These are phyloP conservation scores for Echinarachnius parma DNA, from an alignment of 53 echinoderm and acorn worm genomes.

Conservation along the genomic window DNA sequence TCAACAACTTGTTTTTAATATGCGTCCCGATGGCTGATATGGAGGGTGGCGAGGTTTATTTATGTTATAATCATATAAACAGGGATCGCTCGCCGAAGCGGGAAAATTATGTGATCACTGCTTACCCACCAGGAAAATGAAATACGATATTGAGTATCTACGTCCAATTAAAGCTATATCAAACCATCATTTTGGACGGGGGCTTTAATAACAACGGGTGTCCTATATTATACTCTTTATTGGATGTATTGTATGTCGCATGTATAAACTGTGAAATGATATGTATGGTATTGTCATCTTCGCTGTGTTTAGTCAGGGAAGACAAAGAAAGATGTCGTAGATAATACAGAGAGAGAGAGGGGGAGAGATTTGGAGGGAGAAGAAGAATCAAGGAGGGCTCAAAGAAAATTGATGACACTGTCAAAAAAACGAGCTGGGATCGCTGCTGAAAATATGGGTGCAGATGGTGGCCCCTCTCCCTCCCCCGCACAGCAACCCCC, in stretches of 20 bases:
- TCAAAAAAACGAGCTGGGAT: constrained; percentile 8
- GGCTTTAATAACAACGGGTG: background rate
- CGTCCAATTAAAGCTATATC: constrained; percentile 22
- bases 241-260: background rate
- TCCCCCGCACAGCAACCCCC: no score
- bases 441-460: constrained; percentile 13
- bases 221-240: background rate
- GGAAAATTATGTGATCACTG: constrained; percentile 46
- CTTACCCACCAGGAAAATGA: constrained; percentile 44
- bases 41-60: constrained; percentile 24
- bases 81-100: constrained; percentile 44
- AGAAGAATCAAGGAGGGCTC: no score
- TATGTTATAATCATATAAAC: constrained; percentile 45
- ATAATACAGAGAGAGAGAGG: background rate
- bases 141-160: constrained; percentile 34
- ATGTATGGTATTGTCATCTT: background rate
- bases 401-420: constrained; percentile 33
- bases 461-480: constrained; percentile 23
- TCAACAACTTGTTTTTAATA: no score
- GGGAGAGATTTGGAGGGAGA: no score
- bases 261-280: background rate
- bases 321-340: no score
- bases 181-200: background rate
- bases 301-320: no score
- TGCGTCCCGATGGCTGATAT: constrained; percentile 19